Evolutionary conservation across 1,140 invertebrate genomes (phyloP), one percentile per base, ranked within the genome.

Genomic region (Uloborus diversus): DNA sequence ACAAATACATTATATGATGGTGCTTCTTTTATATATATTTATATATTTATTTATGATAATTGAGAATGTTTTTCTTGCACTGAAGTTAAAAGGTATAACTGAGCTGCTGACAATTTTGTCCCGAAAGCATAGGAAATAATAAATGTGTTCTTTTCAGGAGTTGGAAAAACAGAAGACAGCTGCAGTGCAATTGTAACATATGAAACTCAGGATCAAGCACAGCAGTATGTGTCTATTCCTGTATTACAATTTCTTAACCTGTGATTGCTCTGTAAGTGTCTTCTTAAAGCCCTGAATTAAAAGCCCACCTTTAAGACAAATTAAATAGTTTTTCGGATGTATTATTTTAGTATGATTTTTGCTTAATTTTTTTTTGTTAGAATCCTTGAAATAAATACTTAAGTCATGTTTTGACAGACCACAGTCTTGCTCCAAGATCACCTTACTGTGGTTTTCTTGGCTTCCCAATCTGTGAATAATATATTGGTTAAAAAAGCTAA

Each of bases 151-250:
- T n/a, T n/a, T n/a, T n/a, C 27, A 81, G 81, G 61, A 17, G 2
- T 47, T n/a, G 64, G 66, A 59, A 71, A 76, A 49, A n/a, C 56
- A 17, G 79, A 94, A 94, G 80, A 83, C 59, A 80, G 73, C 88
- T 89, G 42, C 61, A 59, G 59, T 66, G 79, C 71, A 32, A 28
- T 33, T 88, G 92, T 96, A 86, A 94, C 92, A 85, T 96, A 93
- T 90, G 94, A 95, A 88, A 93, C 90, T 83, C 90, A 91, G 86
- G 94, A 96, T 85, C 92, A 94, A 89, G 94, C 94, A 86, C 94
- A 94, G 89, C 92, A 93, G 94, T 95, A 89, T 93, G 93, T 94
- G 17, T 13, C 37, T 42, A 17, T 42, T 42, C 17, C 17, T 42
- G 17, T 42, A 2, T 42, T 42, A 17, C 37, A 42, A 17, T 42